Conservation (phyloP, 2,797 vertebrate genomes). For the Atherinosoma microstoma region DNA sequence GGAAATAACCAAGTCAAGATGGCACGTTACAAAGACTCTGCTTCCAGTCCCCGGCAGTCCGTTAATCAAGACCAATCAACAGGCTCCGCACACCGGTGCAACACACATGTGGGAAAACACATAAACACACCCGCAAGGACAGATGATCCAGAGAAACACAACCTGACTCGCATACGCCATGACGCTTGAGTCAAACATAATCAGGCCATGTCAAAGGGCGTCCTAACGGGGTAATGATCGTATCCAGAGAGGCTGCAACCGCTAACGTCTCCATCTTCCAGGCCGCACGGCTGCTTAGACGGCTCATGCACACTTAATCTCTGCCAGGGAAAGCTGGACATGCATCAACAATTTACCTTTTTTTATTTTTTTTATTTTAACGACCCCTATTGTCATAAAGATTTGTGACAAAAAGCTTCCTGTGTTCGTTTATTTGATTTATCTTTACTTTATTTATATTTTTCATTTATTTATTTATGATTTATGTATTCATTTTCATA, state of each 20-base stretch:
- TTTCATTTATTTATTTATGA: too few relatives aligned
- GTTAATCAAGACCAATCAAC: conserved; percentile 82
- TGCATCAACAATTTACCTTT: too few relatives aligned
- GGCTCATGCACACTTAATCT: too few relatives aligned
- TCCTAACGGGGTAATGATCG: conserved; percentile 60
- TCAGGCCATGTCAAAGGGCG: conserved; percentile 71
- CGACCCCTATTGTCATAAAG: too few relatives aligned
- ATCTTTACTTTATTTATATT: too few relatives aligned
- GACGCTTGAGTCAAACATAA: conserved; percentile 67
- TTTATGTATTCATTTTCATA: too few relatives aligned
- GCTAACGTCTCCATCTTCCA: not conserved
- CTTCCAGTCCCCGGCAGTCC: conserved; percentile 61
- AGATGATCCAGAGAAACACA: conserved; percentile 46
- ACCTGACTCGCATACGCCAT: conserved; percentile 39
- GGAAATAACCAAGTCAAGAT: conserved; percentile 84
- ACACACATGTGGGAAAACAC: conserved; percentile 24
- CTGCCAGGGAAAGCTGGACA: too few relatives aligned
- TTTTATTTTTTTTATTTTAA: too few relatives aligned
- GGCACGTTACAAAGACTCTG: conserved; percentile 62
- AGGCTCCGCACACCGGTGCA: conserved; percentile 54
- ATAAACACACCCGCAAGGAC: conserved; percentile 40
- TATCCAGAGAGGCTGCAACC: conserved; percentile 28
- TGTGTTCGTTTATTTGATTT: too few relatives aligned
- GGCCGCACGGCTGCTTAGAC: too few relatives aligned
- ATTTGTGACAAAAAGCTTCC: too few relatives aligned